Evolutionary conservation across 2,113 vertebrate species (phyloP).

Genomic region (Equus quagga): DNA sequence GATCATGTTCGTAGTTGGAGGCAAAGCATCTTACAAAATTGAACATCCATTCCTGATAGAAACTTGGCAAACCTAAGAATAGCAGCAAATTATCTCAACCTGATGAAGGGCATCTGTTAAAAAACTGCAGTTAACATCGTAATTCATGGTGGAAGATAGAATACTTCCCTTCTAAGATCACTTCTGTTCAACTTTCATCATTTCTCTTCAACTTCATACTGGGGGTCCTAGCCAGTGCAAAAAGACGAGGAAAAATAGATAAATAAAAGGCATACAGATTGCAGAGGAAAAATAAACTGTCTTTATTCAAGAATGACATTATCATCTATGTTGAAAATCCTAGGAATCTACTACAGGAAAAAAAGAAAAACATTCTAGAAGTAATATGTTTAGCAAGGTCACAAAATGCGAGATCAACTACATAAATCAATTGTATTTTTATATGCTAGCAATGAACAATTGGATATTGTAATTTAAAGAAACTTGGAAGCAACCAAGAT

Average conservation of each 20-base stretch:
- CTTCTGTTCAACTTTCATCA: background rate
- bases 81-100: background rate
- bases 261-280: background rate
- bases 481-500: background rate
- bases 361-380: background rate
- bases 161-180: background rate
- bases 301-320: background rate
- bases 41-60: background rate
- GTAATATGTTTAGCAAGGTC: background rate
- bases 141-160: background rate
- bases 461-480: background rate
- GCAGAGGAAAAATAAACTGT: background rate
- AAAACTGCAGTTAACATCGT: background rate
- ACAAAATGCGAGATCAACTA: background rate
- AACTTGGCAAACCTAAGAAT: background rate
- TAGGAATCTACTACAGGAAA: background rate
- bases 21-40: background rate
- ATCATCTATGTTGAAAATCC: background rate
- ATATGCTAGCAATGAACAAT: background rate
- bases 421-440: background rate
- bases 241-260: background rate
- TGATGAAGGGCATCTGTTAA: background rate
- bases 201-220: background rate
- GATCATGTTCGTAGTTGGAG: background rate
- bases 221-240: background rate